Evolutionary conservation across 1,140 invertebrate genomes (phyloP), one percentile per base, ranked within the genome.

Genomic region (Centruroides sculpturatus): DNA sequence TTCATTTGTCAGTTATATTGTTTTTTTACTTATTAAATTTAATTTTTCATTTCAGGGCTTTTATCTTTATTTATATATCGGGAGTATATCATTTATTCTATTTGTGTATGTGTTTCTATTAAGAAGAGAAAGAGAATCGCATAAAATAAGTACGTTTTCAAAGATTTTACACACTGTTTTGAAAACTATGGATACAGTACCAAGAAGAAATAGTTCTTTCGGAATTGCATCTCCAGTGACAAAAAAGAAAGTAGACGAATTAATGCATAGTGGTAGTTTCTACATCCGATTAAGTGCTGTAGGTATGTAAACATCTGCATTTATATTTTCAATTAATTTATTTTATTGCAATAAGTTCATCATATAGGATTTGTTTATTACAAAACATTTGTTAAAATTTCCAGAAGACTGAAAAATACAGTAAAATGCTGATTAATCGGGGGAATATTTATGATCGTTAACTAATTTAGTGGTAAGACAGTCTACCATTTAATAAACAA

Each of bases 251-350:
- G 10, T 59, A 11, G 35, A 12, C 13, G 61, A 54, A 48, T 10
- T 11, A 9, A 23, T 41, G 59, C 65, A 69, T 35, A 92, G 90
- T 66, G 89, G 89, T 9, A 91, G 87, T 70, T 93, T 94, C 76
- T 95, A 95, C 73, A 76, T 95, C 11, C 79, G 90, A 67, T 90
- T 93, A 85, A 90, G 91, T 4, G 90, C 89, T 50, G 89, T 94
- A 60, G 61, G 61, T 63, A 55, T 50, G 56, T 53, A 12, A 34
- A 51, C 12, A 51, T n/a, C 2, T n/a, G 34, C 49, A 51, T 12
- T 51, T n/a, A 51, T 51, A 51, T 51, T n/a, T 51, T 51, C 34
- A n/a, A 51, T 51, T 51, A 51, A n/a, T 51, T 1, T 12, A 51
- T 51, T n/a, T n/a, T n/a, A 51, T 51, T 51, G 34, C 12, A 34